Evolutionary conservation across 2,888 invertebrate genomes (phyloP), one percentile per base, ranked within the genome.

Genomic region (Ceriagrion tenellum): DNA sequence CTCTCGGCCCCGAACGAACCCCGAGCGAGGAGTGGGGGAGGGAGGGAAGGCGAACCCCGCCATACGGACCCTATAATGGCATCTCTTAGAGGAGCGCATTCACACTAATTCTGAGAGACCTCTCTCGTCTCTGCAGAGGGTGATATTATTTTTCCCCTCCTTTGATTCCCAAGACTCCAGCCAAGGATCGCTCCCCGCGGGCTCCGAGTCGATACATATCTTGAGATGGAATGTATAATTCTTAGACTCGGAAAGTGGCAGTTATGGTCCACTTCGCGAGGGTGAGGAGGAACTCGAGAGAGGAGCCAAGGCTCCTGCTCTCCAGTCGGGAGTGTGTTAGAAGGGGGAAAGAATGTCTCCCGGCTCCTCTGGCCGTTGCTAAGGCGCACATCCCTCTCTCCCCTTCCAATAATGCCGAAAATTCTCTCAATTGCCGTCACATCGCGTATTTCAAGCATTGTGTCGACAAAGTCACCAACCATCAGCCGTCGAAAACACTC

Each of bases 81-180:
- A 91, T 91, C 93, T 93, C 93, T 69, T n/a, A 74, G 26, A 69
- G 47, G 74, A 93, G 81, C 35, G 81, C 93, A 93, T 47, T 93
- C 93, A 93, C 93, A 93, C 74, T 81, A 35, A 81, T 81, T 81
- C 35, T 18, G 81, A 81, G 16, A 35, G 81, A 81, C n/a, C 69
- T 69, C 81, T 18, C 81, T 81, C 16, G 81, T 81, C 81, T 81
- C 81, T 35, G 30, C 81, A 18, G 12, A n/a, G 81, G 12, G 35
- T 26, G 69, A 20, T 81, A 35, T 35, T 81, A 26, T 69, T 81
- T 35, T 10, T 35, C 35, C 69, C 69, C 69, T n/a, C 69, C 69
- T 40, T 59, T 16, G 23, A 59, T 35, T 55, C 47, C 93, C 93
- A 63, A 93, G 69, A 74, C 47, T 40, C 23, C 8, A 16, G 47